Conservation (phyloP, 2,888 invertebrate genomes). For the Malthinus seriepunctatus region DNA sequence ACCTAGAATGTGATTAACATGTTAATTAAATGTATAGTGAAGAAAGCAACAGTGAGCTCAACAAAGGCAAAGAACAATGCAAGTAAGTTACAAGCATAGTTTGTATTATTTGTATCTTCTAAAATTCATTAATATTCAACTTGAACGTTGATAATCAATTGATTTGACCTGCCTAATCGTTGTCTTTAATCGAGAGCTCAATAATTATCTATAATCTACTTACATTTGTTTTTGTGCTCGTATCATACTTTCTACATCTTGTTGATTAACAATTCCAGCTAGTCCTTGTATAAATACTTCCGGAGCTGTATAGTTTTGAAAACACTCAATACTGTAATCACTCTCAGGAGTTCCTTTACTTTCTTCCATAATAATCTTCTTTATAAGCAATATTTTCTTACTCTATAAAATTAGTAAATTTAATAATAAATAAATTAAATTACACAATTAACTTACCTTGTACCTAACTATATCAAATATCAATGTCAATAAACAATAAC, state of each 20-base stretch:
- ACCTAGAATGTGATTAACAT: slow-evolving; percentile 58
- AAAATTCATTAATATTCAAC: too few species aligned
- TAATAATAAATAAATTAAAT: too few species aligned
- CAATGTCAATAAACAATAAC: too few species aligned
- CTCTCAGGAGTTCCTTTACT: slow-evolving; percentile 65
- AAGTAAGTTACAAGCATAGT: neutral
- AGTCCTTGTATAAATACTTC: slow-evolving; percentile 92
- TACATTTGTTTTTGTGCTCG: slow-evolving; percentile 92
- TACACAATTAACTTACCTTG: too few species aligned
- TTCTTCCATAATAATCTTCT: slow-evolving; percentile 47
- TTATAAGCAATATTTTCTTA: neutral
- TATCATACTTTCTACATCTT: slow-evolving; percentile 88
- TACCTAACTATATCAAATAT: too few species aligned
- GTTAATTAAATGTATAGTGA: too few species aligned
- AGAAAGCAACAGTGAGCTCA: too few species aligned
- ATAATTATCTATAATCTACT: slow-evolving; percentile 42
- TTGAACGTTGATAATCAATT: too few species aligned
- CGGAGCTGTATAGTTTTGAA: slow-evolving; percentile 87
- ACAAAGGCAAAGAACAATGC: neutral
- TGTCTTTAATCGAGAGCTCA: too few species aligned
- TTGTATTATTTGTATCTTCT: too few species aligned
- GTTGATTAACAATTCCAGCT: slow-evolving; percentile 89
- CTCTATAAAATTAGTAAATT: too few species aligned
- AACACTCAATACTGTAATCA: slow-evolving; percentile 82
- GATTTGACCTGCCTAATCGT: too few species aligned